These are phyloP conservation scores for Ptyas mucosa DNA, from an alignment of 2,113 vertebrate species.

Conservation along the genomic window DNA sequence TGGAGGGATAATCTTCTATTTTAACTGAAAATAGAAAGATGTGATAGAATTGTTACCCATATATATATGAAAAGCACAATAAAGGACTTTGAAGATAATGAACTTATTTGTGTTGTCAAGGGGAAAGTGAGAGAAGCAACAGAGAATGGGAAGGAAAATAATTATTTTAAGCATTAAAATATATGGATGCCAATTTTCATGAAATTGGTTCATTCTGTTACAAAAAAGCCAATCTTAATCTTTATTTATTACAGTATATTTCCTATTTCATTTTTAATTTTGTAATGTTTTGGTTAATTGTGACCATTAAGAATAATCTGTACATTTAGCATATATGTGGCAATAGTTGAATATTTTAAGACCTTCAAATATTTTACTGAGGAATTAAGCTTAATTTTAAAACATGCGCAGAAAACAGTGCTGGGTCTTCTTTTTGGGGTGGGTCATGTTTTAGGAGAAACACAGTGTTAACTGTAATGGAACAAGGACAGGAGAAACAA, in stretches of 20 bases:
- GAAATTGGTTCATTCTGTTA: neutral
- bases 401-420: too few relatives aligned
- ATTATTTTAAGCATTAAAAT: neutral
- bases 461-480: neutral
- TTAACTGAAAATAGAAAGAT: neutral
- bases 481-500: neutral
- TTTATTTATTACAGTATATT: neutral
- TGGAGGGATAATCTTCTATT: neutral
- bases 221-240: neutral
- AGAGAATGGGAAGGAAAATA: neutral
- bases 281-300: neutral
- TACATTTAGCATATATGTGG: neutral
- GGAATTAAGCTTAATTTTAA: neutral
- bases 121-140: neutral
- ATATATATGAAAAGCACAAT: neutral
- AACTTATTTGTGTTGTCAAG: neutral
- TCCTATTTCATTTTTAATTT: slow-evolving; percentile 1
- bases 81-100: neutral
- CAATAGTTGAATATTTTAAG: neutral
- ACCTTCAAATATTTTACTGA: neutral
- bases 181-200: neutral
- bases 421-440: too few relatives aligned
- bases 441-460: too few relatives aligned
- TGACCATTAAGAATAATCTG: neutral
- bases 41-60: neutral